Evolutionary conservation across 2,113 vertebrate species (phyloP), one percentile per base, ranked within the genome.

Genomic region (Seriola dumerili): DNA sequence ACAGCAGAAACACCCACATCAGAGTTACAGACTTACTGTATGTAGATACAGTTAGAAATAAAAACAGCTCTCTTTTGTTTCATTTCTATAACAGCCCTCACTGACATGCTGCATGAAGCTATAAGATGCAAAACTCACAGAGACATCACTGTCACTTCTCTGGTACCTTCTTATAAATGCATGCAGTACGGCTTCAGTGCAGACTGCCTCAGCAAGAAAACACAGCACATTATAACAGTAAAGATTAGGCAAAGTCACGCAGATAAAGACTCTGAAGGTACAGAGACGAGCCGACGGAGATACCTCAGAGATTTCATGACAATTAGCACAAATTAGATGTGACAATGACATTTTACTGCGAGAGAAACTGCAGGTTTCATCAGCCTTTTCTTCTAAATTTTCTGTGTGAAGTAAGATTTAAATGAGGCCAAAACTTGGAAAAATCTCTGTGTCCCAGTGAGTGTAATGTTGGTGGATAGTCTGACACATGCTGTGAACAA

Each of bases 351-450:
- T 58, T 52, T 29, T 1, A 36, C 32, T 19, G 25, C 1, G 0
- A 5, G 29, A 58, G 40, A 73, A 81, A 25, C 46, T 63, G 10
- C 16, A 3, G 7, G 14, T 66, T 68, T 46, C 7, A 55, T 38
- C 59, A 21, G 32, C 9, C 12, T 38, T 55, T 50, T 34, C 44
- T 77, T 63, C 46, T 52, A 12, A 21, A 69, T 52, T 13, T 46
- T 46, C 13, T 50, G 8, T 34, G 10, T n/a, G 29, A 69, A 36
- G 8, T 19, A 52, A 44, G 40, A 57, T 78, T 75, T 75, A 78
- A 91, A 80, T 83, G 62, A 80, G 83, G 65, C 74, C 85, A 89
- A 78, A 78, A 76, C 67, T 65, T 68, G 19, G 12, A 32, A 17
- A 62, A 23, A 23, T 59, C 36, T 63, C 46, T 50, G 48, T n/a